Evolutionary conservation across 1,140 invertebrate species (phyloP).

Genomic region (Nixonia krombeini): DNA sequence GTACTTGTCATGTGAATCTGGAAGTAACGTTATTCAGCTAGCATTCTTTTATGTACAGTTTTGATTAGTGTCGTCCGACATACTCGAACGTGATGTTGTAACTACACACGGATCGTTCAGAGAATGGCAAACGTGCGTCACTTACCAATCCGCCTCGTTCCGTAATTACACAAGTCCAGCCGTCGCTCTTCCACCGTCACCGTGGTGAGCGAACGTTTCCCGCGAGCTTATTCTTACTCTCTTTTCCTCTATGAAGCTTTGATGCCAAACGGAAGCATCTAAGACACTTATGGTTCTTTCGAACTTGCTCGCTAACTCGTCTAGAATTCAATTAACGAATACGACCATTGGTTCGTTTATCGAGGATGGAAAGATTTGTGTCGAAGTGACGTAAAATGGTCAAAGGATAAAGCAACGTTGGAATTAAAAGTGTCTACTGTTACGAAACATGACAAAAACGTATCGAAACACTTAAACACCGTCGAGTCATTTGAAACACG

Average conservation of each 20-base stretch:
- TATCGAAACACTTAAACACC: slow-evolving; percentile 5
- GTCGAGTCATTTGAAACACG: background rate
- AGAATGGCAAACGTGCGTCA: slow-evolving; percentile 26
- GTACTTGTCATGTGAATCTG: slow-evolving; percentile 22
- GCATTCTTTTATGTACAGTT: slow-evolving; percentile 40
- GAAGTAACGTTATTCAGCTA: slow-evolving; percentile 34
- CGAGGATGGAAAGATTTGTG: too few species aligned
- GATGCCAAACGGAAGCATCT: slow-evolving; percentile 42
- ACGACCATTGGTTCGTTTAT: too few species aligned
- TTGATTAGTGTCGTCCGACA: slow-evolving; percentile 36
- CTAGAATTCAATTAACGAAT: too few species aligned
- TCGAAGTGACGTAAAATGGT: too few species aligned
- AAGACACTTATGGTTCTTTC: slow-evolving; percentile 15
- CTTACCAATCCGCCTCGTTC: slow-evolving; percentile 16
- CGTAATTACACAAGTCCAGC: slow-evolving; percentile 5
- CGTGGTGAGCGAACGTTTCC: slow-evolving; percentile 5
- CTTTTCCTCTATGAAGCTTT: slow-evolving; percentile 10
- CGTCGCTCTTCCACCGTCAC: slow-evolving; percentile 22
- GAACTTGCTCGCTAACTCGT: background rate
- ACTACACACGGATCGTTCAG: slow-evolving; percentile 34
- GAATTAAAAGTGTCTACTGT: too few species aligned
- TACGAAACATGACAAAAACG: too few species aligned
- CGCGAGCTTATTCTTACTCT: background rate
- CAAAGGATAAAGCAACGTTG: too few species aligned
- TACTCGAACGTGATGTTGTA: slow-evolving; percentile 30